Conservation (phyloP, 2,113 vertebrate species). For the Cromileptes altivelis region DNA sequence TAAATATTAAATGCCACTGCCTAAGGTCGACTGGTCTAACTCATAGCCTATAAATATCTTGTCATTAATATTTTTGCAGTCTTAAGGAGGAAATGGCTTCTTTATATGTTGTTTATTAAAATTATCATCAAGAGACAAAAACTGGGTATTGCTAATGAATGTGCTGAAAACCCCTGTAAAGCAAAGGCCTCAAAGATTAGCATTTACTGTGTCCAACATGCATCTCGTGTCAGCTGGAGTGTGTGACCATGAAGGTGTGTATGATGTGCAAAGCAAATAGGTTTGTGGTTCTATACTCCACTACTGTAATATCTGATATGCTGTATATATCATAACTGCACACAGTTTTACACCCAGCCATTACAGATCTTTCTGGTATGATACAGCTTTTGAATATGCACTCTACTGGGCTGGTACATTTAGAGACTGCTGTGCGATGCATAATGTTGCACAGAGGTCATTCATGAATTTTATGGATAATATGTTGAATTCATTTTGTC, state of each 20-base stretch:
- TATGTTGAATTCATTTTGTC: neutral
- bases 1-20: neutral
- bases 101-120: neutral
- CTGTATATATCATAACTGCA: neutral
- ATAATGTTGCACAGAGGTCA: neutral
- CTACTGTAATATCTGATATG: neutral
- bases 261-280: neutral
- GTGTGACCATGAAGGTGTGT: neutral
- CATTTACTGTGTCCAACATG: neutral
- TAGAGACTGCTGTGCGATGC: neutral
- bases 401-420: conserved; percentile 1
- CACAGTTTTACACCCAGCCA: neutral
- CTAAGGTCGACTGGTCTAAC: neutral
- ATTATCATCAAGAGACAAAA: neutral
- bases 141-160: neutral
- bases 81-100: neutral
- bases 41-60: neutral
- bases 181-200: neutral
- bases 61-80: neutral
- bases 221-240: neutral
- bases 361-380: neutral
- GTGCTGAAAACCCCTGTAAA: neutral
- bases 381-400: conserved; percentile 7
- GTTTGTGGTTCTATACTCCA: neutral
- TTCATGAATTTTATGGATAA: neutral